Evolutionary conservation across 1,140 invertebrate species (phyloP).

Genomic region (Anastrepha ludens): DNA sequence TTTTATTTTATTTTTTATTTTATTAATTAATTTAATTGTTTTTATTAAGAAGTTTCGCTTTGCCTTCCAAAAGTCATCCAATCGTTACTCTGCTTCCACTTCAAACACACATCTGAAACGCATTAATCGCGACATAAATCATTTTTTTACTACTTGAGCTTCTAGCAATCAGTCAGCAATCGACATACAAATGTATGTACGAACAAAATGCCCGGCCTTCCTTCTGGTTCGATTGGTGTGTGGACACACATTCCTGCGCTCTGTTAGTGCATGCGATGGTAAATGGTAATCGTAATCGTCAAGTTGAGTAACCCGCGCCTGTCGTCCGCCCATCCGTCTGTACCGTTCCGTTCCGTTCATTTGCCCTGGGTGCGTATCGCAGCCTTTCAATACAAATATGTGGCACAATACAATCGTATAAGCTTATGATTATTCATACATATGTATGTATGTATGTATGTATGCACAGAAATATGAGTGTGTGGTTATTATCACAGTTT

Average conservation of each 20-base stretch:
- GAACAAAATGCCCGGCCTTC: neutral
- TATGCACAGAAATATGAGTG: neutral
- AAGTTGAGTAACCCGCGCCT: conserved; percentile 18
- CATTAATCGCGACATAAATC: conserved; percentile 29
- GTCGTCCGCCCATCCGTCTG: neutral
- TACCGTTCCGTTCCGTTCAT: neutral
- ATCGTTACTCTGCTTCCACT: too few species aligned
- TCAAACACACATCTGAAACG: neutral
- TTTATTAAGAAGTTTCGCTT: too few species aligned
- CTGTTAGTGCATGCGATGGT: neutral
- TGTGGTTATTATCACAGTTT: neutral
- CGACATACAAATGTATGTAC: too few species aligned
- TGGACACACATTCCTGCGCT: conserved; percentile 14
- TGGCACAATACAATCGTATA: neutral
- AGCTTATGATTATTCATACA: neutral
- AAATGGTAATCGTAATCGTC: neutral
- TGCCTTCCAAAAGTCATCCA: too few species aligned
- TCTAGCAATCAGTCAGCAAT: neutral
- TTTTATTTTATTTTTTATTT: too few species aligned
- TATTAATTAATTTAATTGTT: too few species aligned
- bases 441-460: neutral
- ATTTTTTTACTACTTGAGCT: conserved; percentile 31
- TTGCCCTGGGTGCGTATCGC: neutral
- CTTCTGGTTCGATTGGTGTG: neutral
- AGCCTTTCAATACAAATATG: neutral